Evolutionary conservation across 2,113 vertebrate species (phyloP), one percentile per base, ranked within the genome.

Genomic region (Blennius ocellaris): DNA sequence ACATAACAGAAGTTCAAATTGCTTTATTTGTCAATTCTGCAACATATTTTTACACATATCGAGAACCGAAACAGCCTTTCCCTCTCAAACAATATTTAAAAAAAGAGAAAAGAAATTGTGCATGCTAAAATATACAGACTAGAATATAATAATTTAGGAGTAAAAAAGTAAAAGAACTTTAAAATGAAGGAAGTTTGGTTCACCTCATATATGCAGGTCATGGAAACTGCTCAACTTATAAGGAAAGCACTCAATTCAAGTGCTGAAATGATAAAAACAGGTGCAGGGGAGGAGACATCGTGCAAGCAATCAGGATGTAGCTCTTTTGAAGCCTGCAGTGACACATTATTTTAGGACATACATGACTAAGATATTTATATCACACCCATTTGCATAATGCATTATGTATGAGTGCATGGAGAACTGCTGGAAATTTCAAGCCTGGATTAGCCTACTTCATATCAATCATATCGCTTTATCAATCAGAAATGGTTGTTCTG

Each of bases 331-430:
- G 67, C 68, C 73, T 54, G 73, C 79, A 79, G 69, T 56, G 49
- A 66, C 57, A 63, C 66, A 72, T 69, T 76, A 75, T 84, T 86
- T 85, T 30, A 76, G 71, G 53, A 77, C 71, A 68, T 82, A 78
- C 73, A 77, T 69, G 56, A 67, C 79, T 87, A 81, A 83, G 62
- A 78, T 83, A 81, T 80, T 87, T 81, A 81, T 71, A 84, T 73
- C 47, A 11, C 21, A 38, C 0, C 11, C 7, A 67, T 84, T 82
- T 80, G 30, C 62, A 80, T 83, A 78, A 86, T 85, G 44, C 43
- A 80, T 83, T 70, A 84, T 85, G 74, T 16, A 82, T 69, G 57
- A 82, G 72, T 64, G 44, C 41, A 54, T n/a, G 1, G 65, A 66
- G 21, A 30, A 70, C 37, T 58, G 57, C 65, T 73, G 51, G 63